Base-by-base conservation (phyloP, 2,113 vertebrate genomes). In the Protobothrops mucrosquamatus region DNA sequence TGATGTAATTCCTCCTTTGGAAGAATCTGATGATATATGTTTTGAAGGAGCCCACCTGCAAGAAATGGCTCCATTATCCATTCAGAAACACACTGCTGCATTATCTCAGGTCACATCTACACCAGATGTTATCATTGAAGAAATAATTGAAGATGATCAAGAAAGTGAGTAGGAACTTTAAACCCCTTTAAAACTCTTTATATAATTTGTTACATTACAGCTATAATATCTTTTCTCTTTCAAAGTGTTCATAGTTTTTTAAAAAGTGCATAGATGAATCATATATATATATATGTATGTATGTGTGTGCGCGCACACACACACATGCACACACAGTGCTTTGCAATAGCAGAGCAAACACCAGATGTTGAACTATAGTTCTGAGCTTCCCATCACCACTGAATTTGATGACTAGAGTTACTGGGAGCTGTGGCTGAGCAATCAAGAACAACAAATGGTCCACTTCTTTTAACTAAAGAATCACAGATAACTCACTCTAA, bases 101-200 rank as follows among this genome's bases (percentile, higher is more conserved):
- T 91, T 94, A 1, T 95, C 74, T 24, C 69, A 52, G 1, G 59
- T 43, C 91, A 46, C 24, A 9, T 95, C 96, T 88, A 95, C 85
- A 29, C 97, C 98, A 94, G 97, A 98, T 94, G 96, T 99, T 29
- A 97, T 99, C 85, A 96, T 98, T 93, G 98, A 99, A 95, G 98
- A 98, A 96, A 92, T 98, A 93, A 87, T 98, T 91, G 97, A 98
- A 87, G 97, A 98, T 91, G 89, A 93, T 43, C 29, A 95, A 48
- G 94, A 96, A 95, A 94, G 98, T 97, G 94, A 97, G 97, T 97
- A 88, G 93, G 57, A 93, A 69, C 57, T n/a, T 57, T 89, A 20
- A 6, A 86, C n/a, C 29, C 5, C 64, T 69, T 5, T 69, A 69
- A 69, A 69, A 29, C 12, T 69, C 5, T 69, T 7, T 91, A 6